Conservation (phyloP, 2,888 invertebrate species). For the Mechanitis mazaeus region DNA sequence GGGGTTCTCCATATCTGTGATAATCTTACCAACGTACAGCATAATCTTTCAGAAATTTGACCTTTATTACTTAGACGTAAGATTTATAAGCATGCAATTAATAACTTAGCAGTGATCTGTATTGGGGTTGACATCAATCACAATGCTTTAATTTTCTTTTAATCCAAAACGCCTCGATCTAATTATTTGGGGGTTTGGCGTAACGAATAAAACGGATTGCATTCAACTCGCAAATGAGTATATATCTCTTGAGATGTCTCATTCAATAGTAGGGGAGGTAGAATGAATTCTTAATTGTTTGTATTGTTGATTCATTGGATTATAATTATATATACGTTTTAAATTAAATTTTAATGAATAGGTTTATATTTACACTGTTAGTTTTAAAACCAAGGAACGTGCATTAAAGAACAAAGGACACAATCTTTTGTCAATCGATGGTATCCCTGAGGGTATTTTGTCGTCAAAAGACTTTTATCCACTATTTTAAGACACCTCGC, state of each 20-base stretch:
- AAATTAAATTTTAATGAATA: neutral
- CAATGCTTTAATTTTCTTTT: conserved; percentile 75
- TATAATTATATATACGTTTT: conserved; percentile 2
- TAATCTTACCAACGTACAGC: conserved; percentile 36
- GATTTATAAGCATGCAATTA: conserved; percentile 12
- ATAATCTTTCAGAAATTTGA: conserved; percentile 26
- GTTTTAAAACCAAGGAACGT: conserved; percentile 36
- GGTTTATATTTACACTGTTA: conserved; percentile 21
- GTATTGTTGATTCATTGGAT: conserved; percentile 44
- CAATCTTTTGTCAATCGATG: conserved; percentile 70
- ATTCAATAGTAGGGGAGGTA: conserved; percentile 41
- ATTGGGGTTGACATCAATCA: conserved; percentile 64
- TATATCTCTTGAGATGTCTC: conserved; percentile 61
- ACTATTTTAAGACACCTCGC: conserved; percentile 20
- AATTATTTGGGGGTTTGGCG: conserved; percentile 68
- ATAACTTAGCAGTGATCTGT: conserved; percentile 29
- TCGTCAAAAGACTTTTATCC: conserved; percentile 60
- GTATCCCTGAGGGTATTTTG: conserved; percentile 64
- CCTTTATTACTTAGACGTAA: conserved; percentile 34
- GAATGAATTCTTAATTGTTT: conserved; percentile 49
- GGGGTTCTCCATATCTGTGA: conserved; percentile 56
- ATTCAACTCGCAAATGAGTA: conserved; percentile 73
- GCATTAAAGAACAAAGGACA: conserved; percentile 53
- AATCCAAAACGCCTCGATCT: conserved; percentile 70
- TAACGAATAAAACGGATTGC: conserved; percentile 74